These are phyloP conservation scores for Rhegmatorhina hoffmannsi DNA, from an alignment of 2,113 vertebrate genomes.

Conservation along the genomic window DNA sequence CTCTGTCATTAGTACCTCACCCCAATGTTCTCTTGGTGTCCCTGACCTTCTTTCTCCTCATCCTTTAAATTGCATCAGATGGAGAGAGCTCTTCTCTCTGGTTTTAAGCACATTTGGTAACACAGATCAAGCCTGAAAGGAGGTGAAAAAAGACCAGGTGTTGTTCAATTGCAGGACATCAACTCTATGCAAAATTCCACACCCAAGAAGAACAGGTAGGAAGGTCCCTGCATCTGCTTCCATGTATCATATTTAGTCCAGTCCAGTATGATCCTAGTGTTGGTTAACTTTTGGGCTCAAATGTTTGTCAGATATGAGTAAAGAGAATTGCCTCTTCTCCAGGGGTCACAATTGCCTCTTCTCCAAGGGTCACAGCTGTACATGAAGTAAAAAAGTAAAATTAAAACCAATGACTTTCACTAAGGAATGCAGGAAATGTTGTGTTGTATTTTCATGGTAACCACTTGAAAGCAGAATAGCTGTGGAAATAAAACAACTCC, in stretches of 20 bases:
- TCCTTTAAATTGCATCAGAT: accelerated
- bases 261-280: not conserved
- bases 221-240: not conserved
- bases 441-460: slow-evolving; percentile 23
- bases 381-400: not conserved
- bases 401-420: not conserved
- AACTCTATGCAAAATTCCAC: not conserved
- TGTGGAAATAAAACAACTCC: slow-evolving; percentile 21
- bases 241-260: not conserved
- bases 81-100: not conserved
- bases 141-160: not conserved
- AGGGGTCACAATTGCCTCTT: not conserved
- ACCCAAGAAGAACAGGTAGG: not conserved
- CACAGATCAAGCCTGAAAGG: not conserved
- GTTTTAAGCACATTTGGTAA: not conserved
- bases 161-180: not conserved
- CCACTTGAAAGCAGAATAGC: slow-evolving; percentile 45
- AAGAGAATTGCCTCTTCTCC: slow-evolving; percentile 1
- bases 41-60: not conserved
- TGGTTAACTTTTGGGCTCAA: not conserved
- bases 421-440: slow-evolving; percentile 43
- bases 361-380: not conserved
- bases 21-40: not conserved
- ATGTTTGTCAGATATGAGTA: not conserved
- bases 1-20: not conserved